These are phyloP conservation scores for Microplitis demolitor DNA, from an alignment of 1,140 invertebrate species.

Conservation along the genomic window DNA sequence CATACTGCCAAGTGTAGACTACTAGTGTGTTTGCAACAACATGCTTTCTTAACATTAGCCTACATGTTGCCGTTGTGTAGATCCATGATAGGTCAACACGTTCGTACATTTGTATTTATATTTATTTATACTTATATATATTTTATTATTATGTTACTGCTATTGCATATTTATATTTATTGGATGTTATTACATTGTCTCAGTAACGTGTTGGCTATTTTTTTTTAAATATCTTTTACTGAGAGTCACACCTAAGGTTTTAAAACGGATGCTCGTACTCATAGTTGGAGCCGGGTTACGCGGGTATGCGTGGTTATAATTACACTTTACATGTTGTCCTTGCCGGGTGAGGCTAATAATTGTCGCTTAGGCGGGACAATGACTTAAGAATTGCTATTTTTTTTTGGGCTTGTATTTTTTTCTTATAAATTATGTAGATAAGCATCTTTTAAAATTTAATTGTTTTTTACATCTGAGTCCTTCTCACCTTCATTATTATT, in stretches of 20 bases:
- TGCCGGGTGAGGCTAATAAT: not conserved
- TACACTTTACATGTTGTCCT: not conserved
- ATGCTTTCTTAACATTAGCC: conserved; percentile 52
- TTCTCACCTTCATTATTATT: too few species aligned
- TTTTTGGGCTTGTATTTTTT: not conserved
- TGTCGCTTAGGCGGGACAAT: not conserved
- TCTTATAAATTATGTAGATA: not conserved
- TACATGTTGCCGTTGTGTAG: conserved; percentile 38
- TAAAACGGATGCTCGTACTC: not conserved
- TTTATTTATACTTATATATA: too few species aligned
- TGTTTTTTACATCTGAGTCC: too few species aligned
- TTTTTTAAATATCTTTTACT: not conserved
- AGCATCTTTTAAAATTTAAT: not conserved
- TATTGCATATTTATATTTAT: too few species aligned
- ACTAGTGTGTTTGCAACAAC: conserved; percentile 31
- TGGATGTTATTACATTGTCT: too few species aligned
- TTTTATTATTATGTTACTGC: too few species aligned
- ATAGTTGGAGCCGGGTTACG: not conserved
- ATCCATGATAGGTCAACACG: conserved; percentile 9
- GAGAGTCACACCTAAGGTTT: not conserved
- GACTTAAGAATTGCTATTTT: not conserved
- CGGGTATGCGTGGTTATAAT: not conserved
- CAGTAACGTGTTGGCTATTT: not conserved
- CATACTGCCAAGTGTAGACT: too few species aligned
- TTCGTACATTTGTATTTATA: too few species aligned